Evolutionary conservation across 2,888 invertebrate species (phyloP).

Genomic region (Drosophila glabriapex): DNA sequence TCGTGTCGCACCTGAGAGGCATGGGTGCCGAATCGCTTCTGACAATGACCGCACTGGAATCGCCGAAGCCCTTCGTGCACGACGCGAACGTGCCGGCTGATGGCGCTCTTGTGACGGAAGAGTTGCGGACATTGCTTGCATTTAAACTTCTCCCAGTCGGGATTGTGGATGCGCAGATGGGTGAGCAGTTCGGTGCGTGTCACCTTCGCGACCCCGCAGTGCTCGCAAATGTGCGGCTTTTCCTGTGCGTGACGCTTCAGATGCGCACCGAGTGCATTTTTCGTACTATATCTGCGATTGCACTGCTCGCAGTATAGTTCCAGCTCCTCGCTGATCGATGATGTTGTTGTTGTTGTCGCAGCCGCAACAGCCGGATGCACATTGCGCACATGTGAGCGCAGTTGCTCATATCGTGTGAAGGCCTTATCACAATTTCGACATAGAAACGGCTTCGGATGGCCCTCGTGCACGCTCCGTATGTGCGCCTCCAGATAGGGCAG

Average conservation of each 20-base stretch:
- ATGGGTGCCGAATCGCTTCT: constrained; percentile 80
- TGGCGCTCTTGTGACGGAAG: constrained; percentile 82
- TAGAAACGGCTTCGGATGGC: constrained; percentile 79
- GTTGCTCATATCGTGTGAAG: constrained; percentile 76
- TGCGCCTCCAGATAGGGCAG: constrained; percentile 81
- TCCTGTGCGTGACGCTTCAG: constrained; percentile 81
- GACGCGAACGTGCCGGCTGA: constrained; percentile 77
- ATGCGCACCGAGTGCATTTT: constrained; percentile 81
- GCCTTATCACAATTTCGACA: constrained; percentile 75
- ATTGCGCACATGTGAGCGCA: constrained; percentile 72
- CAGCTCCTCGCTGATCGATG: constrained; percentile 18
- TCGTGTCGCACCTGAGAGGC: constrained; percentile 81
- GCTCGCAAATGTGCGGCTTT: constrained; percentile 79
- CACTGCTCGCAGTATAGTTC: constrained; percentile 76
- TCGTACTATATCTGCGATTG: constrained; percentile 80
- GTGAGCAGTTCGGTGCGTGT: constrained; percentile 81
- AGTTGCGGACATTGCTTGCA: constrained; percentile 81
- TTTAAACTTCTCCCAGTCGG: constrained; percentile 81
- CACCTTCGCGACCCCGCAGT: constrained; percentile 82
- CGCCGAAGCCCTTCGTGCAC: constrained; percentile 82
- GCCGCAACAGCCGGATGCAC: constrained; percentile 52
- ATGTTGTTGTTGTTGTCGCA: not conserved
- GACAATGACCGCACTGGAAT: constrained; percentile 76
- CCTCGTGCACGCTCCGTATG: constrained; percentile 79
- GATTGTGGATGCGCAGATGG: constrained; percentile 82